Percentiles rank a stretch among this genome's conserved stretches.
Conservation (phyloP, 1,140 invertebrate genomes). For the Micrasema minimum region DNA sequence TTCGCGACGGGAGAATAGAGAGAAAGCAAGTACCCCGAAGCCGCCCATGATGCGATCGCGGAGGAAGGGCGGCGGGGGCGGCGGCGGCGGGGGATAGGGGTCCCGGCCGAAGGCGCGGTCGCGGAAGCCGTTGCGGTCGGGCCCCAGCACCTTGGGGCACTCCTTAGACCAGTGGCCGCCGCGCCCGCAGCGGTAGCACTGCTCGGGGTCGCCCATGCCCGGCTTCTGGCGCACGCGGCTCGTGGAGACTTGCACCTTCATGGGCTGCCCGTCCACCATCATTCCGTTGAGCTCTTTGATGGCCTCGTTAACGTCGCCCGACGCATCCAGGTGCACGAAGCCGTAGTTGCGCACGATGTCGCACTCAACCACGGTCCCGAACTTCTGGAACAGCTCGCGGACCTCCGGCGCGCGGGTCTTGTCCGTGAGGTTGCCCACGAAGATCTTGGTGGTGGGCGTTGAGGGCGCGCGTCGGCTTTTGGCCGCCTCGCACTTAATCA, state of each 20-base stretch:
- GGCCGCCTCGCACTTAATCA: slow-evolving; percentile 92
- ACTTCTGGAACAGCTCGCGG: slow-evolving; percentile 86
- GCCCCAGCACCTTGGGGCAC: slow-evolving; percentile 81
- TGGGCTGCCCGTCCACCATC: slow-evolving; percentile 85
- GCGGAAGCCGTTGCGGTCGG: slow-evolving; percentile 81
- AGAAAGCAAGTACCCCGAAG: slow-evolving; percentile 77
- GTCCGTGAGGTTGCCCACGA: slow-evolving; percentile 90
- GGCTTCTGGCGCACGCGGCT: slow-evolving; percentile 91
- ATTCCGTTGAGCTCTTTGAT: slow-evolving; percentile 88
- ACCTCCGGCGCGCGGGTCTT: slow-evolving; percentile 89
- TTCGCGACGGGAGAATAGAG: slow-evolving; percentile 40
- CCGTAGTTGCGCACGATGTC: slow-evolving; percentile 93
- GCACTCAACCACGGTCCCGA: slow-evolving; percentile 88
- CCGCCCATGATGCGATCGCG: slow-evolving; percentile 87
- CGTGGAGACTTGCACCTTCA: slow-evolving; percentile 91
- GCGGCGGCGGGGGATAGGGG: slow-evolving; percentile 81
- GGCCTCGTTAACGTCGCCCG: slow-evolving; percentile 84
- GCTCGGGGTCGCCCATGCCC: slow-evolving; percentile 94
- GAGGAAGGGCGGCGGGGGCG: slow-evolving; percentile 85
- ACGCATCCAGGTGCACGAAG: slow-evolving; percentile 88
- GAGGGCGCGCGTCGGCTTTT: slow-evolving; percentile 86
- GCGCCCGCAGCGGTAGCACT: slow-evolving; percentile 93
- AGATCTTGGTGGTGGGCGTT: slow-evolving; percentile 89
- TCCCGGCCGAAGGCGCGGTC: slow-evolving; percentile 86
- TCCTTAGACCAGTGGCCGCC: slow-evolving; percentile 96